Base-by-base conservation (phyloP, 2,888 invertebrate species). In the Habrosyne pyritoides region DNA sequence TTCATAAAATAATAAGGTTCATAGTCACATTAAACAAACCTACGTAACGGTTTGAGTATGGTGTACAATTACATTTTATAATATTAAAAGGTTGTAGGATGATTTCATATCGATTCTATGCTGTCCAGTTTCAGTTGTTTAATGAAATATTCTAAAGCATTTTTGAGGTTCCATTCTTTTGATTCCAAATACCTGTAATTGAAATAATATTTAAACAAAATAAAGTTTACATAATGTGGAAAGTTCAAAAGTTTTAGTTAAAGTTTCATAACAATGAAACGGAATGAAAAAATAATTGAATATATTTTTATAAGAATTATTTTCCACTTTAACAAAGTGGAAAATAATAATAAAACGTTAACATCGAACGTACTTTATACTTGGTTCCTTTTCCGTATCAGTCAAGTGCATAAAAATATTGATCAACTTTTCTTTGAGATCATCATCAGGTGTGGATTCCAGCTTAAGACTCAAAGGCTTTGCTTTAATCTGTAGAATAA, bases 111-210 rank as follows among this genome's bases (percentile, higher is more conserved):
- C 12, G 74, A 64, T 5, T 77, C 65, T 33, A 84, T 63, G 54
- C 81, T 78, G 50, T 86, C 79, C 5, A 78, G 53, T 57, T 86
- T 88, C 10, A 85, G 54, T 8, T 87, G 63, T 24, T 77, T 79
- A 10, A 79, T 69, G 60, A 87, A 91, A 64, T 86, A 77, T 36
- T 89, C 84, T 8, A 92, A 57, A 22, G 89, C 89, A 22, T 73
- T 64, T 57, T 77, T 81, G 10, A 95, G 90, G 79, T 96, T 93
- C 94, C 95, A 96, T 21, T 92, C 85, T 64, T 94, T 94, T 60
- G 93, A 89, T 69, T 94, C 93, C 57, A 96, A 84, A 71, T 95
- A 96, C 69, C 95, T 95, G 82, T 56, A 92, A 63, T 60, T 60
- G 57, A 66, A 47, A 61, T 59, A 48, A 49, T 21, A 61, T 47